phyloP scores from a whole-genome alignment of 64 coral and sea anemone genomes.

The Montipora sp. region DNA sequence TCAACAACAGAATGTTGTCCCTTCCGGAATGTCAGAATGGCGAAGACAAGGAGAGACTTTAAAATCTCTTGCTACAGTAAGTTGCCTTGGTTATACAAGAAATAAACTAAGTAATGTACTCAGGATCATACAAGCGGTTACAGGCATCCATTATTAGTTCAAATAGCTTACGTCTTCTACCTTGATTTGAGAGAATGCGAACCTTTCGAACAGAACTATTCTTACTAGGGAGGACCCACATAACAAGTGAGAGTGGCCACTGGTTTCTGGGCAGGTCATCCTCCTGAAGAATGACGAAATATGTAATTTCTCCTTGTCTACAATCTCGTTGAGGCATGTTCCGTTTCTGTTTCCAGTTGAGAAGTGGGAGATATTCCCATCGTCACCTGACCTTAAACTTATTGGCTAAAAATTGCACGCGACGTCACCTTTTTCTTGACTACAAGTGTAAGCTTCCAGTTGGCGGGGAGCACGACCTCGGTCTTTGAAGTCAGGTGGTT shows the following conservation, averaged over 20 bases:
- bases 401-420: conserved; percentile 5
- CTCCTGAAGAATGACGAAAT: background rate
- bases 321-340: background rate
- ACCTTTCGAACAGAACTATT: background rate
- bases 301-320: background rate
- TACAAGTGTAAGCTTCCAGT: conserved; percentile 11
- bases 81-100: no score
- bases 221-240: background rate
- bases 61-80: no score
- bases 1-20: no score
- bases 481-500: conserved; percentile 24
- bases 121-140: no score
- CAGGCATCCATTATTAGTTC: no score
- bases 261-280: no score
- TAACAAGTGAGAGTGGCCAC: background rate
- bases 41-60: no score
- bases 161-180: background rate
- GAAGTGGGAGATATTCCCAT: background rate
- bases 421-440: background rate
- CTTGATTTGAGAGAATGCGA: background rate
- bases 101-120: no score
- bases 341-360: background rate
- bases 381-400: conserved; percentile 3
- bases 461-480: background rate
- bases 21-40: no score